Conservation (phyloP, 1,140 invertebrate genomes). For the Macrobrachium rosenbergii region DNA sequence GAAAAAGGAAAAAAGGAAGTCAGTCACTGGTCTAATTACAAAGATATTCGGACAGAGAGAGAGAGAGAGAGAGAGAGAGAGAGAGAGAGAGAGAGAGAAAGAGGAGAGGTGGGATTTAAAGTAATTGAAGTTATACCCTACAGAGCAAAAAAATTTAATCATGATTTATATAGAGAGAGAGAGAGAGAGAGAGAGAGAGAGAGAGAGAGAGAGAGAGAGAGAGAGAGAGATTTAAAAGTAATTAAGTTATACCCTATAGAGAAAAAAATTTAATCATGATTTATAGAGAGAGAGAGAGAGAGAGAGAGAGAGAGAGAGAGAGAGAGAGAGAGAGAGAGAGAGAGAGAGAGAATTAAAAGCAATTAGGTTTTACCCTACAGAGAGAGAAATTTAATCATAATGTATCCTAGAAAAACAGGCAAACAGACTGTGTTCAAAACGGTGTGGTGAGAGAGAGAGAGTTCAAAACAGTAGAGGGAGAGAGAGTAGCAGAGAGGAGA, state of each 20-base stretch:
- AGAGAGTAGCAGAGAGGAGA: too few species aligned
- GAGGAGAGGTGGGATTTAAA: not conserved
- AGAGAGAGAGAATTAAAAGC: not conserved
- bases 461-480: too few species aligned
- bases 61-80: slow-evolving; percentile 27
- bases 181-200: too few species aligned
- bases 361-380: not conserved
- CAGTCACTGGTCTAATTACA: too few species aligned
- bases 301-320: too few species aligned
- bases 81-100: slow-evolving; percentile 26
- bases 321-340: too few species aligned
- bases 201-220: slow-evolving; percentile 31
- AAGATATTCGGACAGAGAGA: not conserved
- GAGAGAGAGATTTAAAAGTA: not conserved
- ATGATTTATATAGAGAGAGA: too few species aligned
- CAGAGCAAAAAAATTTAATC: too few species aligned
- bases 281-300: too few species aligned
- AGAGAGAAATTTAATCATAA: not conserved
- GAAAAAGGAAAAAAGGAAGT: too few species aligned
- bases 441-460: not conserved
- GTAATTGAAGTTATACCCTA: too few species aligned
- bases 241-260: not conserved
- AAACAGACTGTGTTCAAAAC: too few species aligned
- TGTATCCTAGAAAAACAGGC: not conserved
- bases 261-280: not conserved